Base-by-base conservation (phyloP, 1,140 invertebrate species). In the Argopecten irradians region DNA sequence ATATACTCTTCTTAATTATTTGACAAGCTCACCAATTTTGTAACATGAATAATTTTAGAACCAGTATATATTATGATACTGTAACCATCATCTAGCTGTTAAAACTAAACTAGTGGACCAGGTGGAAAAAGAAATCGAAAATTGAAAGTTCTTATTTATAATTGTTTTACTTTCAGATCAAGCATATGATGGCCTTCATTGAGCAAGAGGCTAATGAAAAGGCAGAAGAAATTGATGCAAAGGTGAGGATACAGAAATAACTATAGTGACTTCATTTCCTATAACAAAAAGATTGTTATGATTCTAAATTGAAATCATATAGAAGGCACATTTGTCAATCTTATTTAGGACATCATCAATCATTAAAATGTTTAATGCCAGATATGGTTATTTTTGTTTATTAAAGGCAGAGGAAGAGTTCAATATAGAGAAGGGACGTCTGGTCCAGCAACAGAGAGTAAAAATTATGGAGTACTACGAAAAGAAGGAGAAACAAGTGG, bases 171-270 rank as follows among this genome's bases (percentile, higher is more conserved):
- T 93, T 93, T 82, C 95, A 99, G 98, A 99, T 99, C 96, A 99
- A 99, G 96, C 99, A 99, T 96, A 99, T 99, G 99, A 99, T 99
- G 98, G 99, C 99, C 96, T 99, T 99, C 97, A 99, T 99, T 96
- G 99, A 99, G 96, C 99, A 99, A 97, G 99, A 99, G 96, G 99
- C 99, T 95, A 99, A 99, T 97, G 99, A 99, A 97, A 99, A 99
- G 96, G 99, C 98, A 82, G 99, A 99, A 96, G 99, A 99, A 97
- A 99, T 99, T 95, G 99, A 99, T 97, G 98, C 99, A 28, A 99
- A 99, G 94, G 95, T 96, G 90, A 41, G 39, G n/a, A 33, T 41
- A 71, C 46, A 9, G 14, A 14, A 19, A 22, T 13, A 85, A 32
- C 84, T 14, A 14, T 14, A 34, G 13, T 14, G 13, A 19, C 84